A percentile compares a stretch with the other conserved stretches of the same genome.
Conservation (phyloP, 92 coral and sea anemone species). For the Epizoanthus rinbou region DNA sequence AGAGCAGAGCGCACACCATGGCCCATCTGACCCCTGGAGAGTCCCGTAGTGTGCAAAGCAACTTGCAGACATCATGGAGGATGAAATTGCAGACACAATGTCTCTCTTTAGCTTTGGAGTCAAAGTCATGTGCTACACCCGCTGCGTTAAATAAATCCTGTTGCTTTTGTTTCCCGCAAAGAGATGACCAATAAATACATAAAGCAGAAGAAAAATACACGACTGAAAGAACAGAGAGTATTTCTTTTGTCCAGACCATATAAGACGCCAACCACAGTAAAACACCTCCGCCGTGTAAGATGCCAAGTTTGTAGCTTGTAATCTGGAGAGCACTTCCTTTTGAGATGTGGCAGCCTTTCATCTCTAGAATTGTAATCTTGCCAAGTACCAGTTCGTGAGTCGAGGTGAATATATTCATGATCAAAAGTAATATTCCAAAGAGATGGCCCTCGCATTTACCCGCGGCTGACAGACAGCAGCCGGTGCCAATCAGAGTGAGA, state of each 20-base stretch:
- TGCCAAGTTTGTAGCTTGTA: constrained; percentile 82
- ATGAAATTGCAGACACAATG: neutral
- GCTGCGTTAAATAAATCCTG: neutral
- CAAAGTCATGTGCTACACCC: neutral
- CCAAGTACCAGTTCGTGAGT: constrained; percentile 83
- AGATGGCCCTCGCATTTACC: constrained; percentile 32
- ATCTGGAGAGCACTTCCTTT: constrained; percentile 77
- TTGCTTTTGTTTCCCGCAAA: neutral
- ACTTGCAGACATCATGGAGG: neutral
- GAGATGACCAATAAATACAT: constrained; percentile 6
- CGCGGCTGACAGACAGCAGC: constrained; percentile 45
- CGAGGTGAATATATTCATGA: constrained; percentile 75
- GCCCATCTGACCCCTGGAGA: constrained; percentile 84
- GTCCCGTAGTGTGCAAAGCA: constrained; percentile 11
- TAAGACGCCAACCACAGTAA: constrained; percentile 66
- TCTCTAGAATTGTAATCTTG: constrained; percentile 50
- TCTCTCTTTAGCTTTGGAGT: neutral
- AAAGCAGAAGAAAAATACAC: constrained; percentile 40
- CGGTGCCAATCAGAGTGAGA: constrained; percentile 65
- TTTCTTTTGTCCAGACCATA: constrained; percentile 49
- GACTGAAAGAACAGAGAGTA: constrained; percentile 47
- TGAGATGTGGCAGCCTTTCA: constrained; percentile 35
- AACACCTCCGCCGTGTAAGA: constrained; percentile 82
- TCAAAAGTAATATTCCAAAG: constrained; percentile 33
- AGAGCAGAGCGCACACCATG: constrained; percentile 69